phyloP scores from a whole-genome alignment of 2,888 invertebrate genomes.

The Galeopsomyia nigrocyanea region DNA sequence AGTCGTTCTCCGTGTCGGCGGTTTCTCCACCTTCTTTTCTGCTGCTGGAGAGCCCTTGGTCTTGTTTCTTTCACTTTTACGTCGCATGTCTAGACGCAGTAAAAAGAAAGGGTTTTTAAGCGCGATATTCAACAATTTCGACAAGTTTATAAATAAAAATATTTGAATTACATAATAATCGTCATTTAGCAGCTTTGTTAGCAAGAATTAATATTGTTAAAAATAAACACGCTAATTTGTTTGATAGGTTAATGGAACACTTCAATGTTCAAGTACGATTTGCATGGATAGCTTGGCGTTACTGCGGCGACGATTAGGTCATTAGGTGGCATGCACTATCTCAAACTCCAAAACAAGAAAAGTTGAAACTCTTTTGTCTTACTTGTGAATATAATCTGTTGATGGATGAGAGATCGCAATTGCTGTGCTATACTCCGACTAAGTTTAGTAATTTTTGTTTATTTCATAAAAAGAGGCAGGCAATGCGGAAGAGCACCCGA shows the following conservation, averaged over 20 bases:
- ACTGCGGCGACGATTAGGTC: conserved; percentile 19
- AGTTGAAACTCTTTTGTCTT: conserved; percentile 11
- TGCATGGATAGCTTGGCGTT: conserved; percentile 39
- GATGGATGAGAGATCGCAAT: conserved; percentile 1
- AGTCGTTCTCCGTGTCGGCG: conserved; percentile 71
- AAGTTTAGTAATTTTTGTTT: conserved; percentile 8
- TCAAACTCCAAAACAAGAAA: neutral
- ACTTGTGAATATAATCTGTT: conserved; percentile 13
- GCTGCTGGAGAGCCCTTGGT: conserved; percentile 77
- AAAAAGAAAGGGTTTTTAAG: conserved; percentile 2
- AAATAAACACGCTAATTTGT: conserved; percentile 29
- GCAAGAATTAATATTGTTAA: conserved; percentile 6
- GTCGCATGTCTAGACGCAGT: conserved; percentile 82
- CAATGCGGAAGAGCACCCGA: conserved; percentile 23
- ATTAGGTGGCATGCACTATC: conserved; percentile 14
- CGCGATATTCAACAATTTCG: neutral
- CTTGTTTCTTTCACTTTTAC: conserved; percentile 81
- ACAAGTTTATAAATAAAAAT: conserved; percentile 5
- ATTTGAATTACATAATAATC: conserved; percentile 8
- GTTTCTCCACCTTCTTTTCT: conserved; percentile 75
- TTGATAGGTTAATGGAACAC: conserved; percentile 43
- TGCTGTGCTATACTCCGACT: conserved; percentile 11
- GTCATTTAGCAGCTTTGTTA: conserved; percentile 10
- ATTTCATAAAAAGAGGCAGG: conserved; percentile 33
- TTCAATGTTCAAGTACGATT: conserved; percentile 34